Evolutionary conservation across 2,113 vertebrate genomes (phyloP), one percentile per base, ranked within the genome.

Genomic region (Platycercus adscitus): DNA sequence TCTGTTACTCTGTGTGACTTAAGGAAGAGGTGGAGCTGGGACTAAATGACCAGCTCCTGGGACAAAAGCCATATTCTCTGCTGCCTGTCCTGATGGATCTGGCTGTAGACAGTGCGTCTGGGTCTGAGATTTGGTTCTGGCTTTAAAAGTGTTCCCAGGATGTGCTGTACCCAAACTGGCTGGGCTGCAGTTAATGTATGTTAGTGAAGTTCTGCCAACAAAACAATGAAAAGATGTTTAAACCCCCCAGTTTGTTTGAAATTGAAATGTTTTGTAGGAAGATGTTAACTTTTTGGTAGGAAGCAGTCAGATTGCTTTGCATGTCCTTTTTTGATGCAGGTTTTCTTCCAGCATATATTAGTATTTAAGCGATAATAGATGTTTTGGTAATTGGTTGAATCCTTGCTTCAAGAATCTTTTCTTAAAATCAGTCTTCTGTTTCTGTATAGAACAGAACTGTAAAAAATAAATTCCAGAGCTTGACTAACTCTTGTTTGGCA

Each of bases 401-500:
- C 49, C 6, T 47, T 72, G 47, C 72, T 81, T 91, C 31, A 55
- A 6, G 71, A 81, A 24, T 72, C 2, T 76, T 91, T 84, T 81
- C 28, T 89, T 91, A 64, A 79, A 60, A 65, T 87, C 86, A 33
- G 50, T 89, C 55, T 92, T 64, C 65, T 63, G 55, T 79, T 79
- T 91, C 73, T 68, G n/a, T 76, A 26, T 60, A n/a, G 81, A 75
- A 76, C 35, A 79, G 85, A 76, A 85, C 55, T 82, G 76, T 68
- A 60, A 71, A 81, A 95, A 84, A 70, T 88, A 82, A 89, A 95
- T 83, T 91, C 75, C 85, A 58, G 49, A 70, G 72, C 85, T 89
- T 68, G 76, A 73, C 82, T 89, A 69, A 70, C 78, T 96, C 87
- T 93, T 80, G 75, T 75, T 96, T 97, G 94, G 91, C 95, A 78